A percentile compares a stretch with the other conserved stretches of the same genome.
Conservation (phyloP, 2,888 invertebrate species). For the Phymatocera aterrima region DNA sequence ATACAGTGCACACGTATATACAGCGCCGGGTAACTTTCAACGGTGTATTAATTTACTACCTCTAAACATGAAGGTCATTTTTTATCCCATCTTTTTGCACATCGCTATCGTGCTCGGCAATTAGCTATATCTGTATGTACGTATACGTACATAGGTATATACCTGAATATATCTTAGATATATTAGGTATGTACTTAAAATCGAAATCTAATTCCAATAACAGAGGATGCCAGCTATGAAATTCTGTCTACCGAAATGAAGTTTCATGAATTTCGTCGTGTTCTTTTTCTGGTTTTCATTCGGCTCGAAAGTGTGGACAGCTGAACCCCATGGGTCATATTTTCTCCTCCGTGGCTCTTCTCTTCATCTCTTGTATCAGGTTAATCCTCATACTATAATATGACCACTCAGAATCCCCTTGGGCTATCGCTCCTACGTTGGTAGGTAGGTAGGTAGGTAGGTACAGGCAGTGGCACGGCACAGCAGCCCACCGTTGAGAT, state of each 20-base stretch:
- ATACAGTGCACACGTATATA: neutral
- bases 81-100: conserved; percentile 13
- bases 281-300: neutral
- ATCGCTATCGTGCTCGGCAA: no score
- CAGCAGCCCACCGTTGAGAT: conserved; percentile 42
- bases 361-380: conserved; percentile 24
- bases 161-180: no score
- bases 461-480: no score
- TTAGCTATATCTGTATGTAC: neutral
- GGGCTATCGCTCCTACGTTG: conserved; percentile 10
- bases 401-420: conserved; percentile 43
- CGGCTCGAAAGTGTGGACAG: neutral
- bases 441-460: no score
- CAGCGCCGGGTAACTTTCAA: conserved; percentile 43
- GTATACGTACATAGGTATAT: neutral
- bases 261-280: neutral
- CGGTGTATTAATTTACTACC: conserved; percentile 63
- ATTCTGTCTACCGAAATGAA: neutral
- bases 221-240: no score
- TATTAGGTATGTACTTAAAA: no score
- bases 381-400: conserved; percentile 40
- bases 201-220: no score
- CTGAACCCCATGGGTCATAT: conserved; percentile 19
- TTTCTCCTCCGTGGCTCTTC: neutral
- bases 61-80: conserved; percentile 63